Evolutionary conservation across 2,888 invertebrate species (phyloP), one percentile per base, ranked within the genome.

Genomic region (Drosophila formosana): DNA sequence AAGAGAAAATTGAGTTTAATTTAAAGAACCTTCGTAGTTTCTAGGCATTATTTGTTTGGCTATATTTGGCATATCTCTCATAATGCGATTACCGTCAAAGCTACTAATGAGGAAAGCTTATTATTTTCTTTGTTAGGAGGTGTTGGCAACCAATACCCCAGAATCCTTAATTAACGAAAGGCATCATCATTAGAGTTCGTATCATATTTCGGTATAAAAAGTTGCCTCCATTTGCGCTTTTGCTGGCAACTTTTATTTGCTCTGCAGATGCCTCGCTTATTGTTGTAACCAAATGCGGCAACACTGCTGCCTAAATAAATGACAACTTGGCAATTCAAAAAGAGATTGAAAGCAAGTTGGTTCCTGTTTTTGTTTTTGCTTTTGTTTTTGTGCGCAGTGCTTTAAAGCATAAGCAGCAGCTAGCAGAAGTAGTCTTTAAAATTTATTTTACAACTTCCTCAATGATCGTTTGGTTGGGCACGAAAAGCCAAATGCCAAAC

Each of bases 381-480:
- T 72, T 57, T 55, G 67, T 63, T 70, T 47, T 47, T 56, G 46
- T 61, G 49, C 13, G 28, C 41, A 46, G 50, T 55, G 49, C 58
- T 75, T 56, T 70, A 53, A 67, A 78, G 73, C 45, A 23, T 6
- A 18, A 11, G 25, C 8, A 64, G 25, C 23, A 66, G 61, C n/a
- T 6, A 26, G 37, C 55, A 55, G 34, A 28, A 51, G 69, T 26
- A 68, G 71, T 71, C 71, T 62, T 75, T 55, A 83, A 83, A 83
- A 81, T 86, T 86, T 86, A 86, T 86, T 81, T 86, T 70, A 83
- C 80, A 75, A 77, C 86, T 85, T 82, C 83, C 86, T 73, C 80
- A 67, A 70, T 78, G 73, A 66, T 62, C 64, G 51, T 58, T 62
- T 57, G 46, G 39, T 49, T 52, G 61, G 28, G 32, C 49, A 62